phyloP scores from a whole-genome alignment of 2,888 invertebrate species.

The Flabesymbios commensalis region DNA sequence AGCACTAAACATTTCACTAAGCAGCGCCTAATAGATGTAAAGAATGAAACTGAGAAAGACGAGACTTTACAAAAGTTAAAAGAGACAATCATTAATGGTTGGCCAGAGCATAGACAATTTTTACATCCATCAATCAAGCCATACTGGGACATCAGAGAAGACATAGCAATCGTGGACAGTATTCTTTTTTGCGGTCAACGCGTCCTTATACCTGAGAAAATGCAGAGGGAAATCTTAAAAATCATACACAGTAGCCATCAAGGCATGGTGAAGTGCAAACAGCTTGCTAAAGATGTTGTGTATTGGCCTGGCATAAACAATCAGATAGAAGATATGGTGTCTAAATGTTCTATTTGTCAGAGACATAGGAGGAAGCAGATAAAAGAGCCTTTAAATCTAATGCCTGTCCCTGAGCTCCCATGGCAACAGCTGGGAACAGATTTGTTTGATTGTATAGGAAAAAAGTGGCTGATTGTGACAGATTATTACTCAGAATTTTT shows the following conservation, averaged over 20 bases:
- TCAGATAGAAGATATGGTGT: constrained; percentile 13
- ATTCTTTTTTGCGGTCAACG: not conserved
- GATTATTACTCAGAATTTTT: constrained; percentile 24
- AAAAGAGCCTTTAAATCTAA: no score
- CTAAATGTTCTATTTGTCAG: not conserved
- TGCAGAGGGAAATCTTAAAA: not conserved
- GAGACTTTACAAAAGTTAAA: not conserved
- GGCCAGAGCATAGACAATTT: not conserved
- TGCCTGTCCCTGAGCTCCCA: constrained; percentile 15
- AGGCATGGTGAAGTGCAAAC: constrained; percentile 21
- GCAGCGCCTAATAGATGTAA: not conserved
- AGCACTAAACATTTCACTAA: not conserved
- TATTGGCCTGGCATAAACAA: constrained; percentile 14
- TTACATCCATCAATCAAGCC: not conserved
- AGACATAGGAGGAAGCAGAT: constrained; percentile 2
- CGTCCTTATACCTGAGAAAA: not conserved
- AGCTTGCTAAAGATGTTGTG: constrained; percentile 9
- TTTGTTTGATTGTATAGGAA: constrained; percentile 19
- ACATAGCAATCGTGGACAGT: not conserved
- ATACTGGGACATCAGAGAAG: not conserved
- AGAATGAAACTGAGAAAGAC: not conserved
- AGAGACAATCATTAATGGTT: not conserved
- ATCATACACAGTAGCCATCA: constrained; percentile 16
- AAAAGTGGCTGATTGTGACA: constrained; percentile 12
- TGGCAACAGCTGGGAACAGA: constrained; percentile 18